Conservation (phyloP, 35 echinoderm and acorn worm species). For the Anneissia japonica region DNA sequence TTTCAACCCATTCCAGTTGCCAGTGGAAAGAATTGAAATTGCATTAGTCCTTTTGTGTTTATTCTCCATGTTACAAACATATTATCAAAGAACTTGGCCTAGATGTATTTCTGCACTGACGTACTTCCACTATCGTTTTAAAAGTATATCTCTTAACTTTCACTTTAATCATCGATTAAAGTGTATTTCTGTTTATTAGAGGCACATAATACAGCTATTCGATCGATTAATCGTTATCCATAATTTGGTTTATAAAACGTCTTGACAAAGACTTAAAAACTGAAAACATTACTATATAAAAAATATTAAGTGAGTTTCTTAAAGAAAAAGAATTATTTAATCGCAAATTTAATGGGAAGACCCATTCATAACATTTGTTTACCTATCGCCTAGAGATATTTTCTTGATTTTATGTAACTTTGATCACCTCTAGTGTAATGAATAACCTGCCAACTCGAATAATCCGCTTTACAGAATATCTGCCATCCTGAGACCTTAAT, state of each 20-base stretch:
- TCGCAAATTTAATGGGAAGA: neutral
- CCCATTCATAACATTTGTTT: neutral
- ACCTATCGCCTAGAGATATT: neutral
- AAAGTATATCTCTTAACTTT: too few relatives aligned
- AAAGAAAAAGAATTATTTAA: neutral
- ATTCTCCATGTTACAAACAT: too few relatives aligned
- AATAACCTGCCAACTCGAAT: neutral
- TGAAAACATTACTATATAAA: neutral
- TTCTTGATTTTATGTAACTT: neutral
- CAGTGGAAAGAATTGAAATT: too few relatives aligned
- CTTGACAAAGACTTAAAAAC: neutral
- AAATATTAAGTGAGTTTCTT: neutral
- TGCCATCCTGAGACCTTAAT: neutral
- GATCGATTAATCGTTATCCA: neutral
- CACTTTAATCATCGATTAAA: neutral
- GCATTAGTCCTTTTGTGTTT: too few relatives aligned
- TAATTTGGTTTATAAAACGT: neutral
- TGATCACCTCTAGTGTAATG: neutral
- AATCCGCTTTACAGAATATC: neutral
- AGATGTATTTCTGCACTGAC: too few relatives aligned
- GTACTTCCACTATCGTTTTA: too few relatives aligned
- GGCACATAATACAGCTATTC: neutral
- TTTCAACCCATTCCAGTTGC: too few relatives aligned
- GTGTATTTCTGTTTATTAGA: neutral
- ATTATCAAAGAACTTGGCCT: too few relatives aligned